Base-by-base conservation (phyloP, 2,888 invertebrate genomes). In the Oscheius onirici region DNA sequence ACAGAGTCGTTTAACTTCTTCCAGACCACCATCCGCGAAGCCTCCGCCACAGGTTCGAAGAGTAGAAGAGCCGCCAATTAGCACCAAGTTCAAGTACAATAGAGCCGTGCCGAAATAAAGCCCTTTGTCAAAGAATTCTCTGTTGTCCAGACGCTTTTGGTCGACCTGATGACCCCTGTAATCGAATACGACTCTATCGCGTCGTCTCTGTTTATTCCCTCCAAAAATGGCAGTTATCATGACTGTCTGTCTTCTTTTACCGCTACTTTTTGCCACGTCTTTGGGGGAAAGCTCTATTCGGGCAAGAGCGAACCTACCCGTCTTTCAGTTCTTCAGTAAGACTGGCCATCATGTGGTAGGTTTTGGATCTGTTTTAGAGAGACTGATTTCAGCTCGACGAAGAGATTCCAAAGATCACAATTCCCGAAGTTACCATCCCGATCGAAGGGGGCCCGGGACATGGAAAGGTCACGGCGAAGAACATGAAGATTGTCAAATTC, bases 321-420 rank as follows among this genome's bases (percentile, higher is more conserved):
- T 52, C 26, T 77, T 79, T 63, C 69, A 79, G 17, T 79, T 79
- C 68, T 79, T 79, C 75, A 79, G 79, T 55, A 72, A 69, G 26
- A 65, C 75, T 49, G 79, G 77, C 28, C 76, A 77, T 73, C 74
- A 73, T 69, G 71, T 79, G 49, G 78, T 78, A 22, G 15, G 41
- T 10, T 6, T 57, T 57, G 8, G 8, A 60, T 15, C 22, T 15
- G 13, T 22, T n/a, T 13, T 46, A 8, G 13, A 8, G 10, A 24
- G 11, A 13, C 3, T n/a, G 24, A 17, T 46, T 74, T 52, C 24
- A 83, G 83, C 75, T 84, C 1, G 81, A 79, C 49, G 75, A 77
- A 66, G 85, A 85, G 61, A 77, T 85, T 51, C 84, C 83, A n/a
- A 79, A 82, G 43, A 77, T 83, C 22, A 74, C 60, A 13, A 80